phyloP scores from a whole-genome alignment of 2,888 invertebrate genomes.

The Eilema depressum region DNA sequence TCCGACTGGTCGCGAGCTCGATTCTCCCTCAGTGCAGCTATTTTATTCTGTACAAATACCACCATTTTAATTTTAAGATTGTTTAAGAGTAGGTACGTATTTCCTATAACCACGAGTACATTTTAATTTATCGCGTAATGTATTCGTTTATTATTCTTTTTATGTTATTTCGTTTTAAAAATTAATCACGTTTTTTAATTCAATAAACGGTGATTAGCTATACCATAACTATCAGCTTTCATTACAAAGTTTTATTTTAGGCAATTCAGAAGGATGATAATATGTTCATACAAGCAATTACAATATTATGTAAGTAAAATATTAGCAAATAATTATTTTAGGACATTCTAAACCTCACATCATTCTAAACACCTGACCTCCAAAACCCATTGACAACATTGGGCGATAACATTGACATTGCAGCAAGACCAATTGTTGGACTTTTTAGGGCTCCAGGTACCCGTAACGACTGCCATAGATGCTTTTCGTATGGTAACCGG shows the following conservation, averaged over 20 bases:
- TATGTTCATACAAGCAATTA: slow-evolving; percentile 52
- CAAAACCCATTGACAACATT: too few relatives aligned
- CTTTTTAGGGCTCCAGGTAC: too few relatives aligned
- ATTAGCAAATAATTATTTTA: background rate
- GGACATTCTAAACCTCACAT: too few relatives aligned
- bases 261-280: slow-evolving; percentile 44
- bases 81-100: background rate
- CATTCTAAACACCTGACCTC: too few relatives aligned
- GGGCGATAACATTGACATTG: too few relatives aligned
- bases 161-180: slow-evolving; percentile 1
- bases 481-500: too few relatives aligned
- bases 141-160: background rate
- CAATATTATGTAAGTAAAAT: slow-evolving; percentile 57
- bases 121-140: background rate
- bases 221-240: background rate
- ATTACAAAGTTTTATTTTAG: background rate
- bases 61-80: background rate
- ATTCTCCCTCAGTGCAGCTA: too few relatives aligned
- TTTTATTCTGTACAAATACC: too few relatives aligned
- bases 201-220: slow-evolving; percentile 1
- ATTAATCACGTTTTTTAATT: background rate
- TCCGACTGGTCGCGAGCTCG: too few relatives aligned
- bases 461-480: too few relatives aligned
- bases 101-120: background rate
- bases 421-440: too few relatives aligned